Evolutionary conservation across 2,888 invertebrate genomes (phyloP), one percentile per base, ranked within the genome.

Genomic region (Carcina quercana): DNA sequence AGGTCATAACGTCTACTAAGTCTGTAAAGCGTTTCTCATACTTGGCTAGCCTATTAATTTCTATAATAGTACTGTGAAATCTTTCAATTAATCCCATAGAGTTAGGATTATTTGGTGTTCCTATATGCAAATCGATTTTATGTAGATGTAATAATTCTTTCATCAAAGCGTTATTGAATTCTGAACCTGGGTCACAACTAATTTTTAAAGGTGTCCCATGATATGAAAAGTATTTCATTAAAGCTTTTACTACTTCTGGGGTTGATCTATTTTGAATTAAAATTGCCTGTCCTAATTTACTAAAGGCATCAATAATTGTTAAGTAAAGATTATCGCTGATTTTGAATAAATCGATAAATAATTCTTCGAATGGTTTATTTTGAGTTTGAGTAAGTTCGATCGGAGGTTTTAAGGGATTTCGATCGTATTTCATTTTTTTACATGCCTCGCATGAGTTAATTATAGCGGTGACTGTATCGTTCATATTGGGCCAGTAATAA

Each of bases 81-180:
- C 49, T 13, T 35, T 51, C 45, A 12, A 51, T 24, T 1, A 43
- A 14, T 10, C 34, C 47, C 43, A 42, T 46, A 8, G 45, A 49
- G 25, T 36, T 47, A 0, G 47, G 45, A 17, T 43, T 51, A 24
- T 49, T 42, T 1, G 45, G 43, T 3, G 50, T 48, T 0, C 42
- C 37, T 15, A 50, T 40, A 15, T 47, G 43, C n/a, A 45, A 7
- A n/a, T 47, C 34, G 13, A 50, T 35, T 41, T 45, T 51, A 31
- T 44, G 32, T 6, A 43, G 28, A 13, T 1, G 25, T 21, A 40
- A 29, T 3, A 38, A 13, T 34, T 48, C 42, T 19, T 40, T 41
- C 6, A 46, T 31, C 8, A 45, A 13, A 3, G 7, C 11, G 13
- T 35, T 35, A n/a, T 35, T 35, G n/a, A 35, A 35, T 20, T 35